Evolutionary conservation across 2,113 vertebrate genomes (phyloP).

Genomic region (Stigmatopora argus): DNA sequence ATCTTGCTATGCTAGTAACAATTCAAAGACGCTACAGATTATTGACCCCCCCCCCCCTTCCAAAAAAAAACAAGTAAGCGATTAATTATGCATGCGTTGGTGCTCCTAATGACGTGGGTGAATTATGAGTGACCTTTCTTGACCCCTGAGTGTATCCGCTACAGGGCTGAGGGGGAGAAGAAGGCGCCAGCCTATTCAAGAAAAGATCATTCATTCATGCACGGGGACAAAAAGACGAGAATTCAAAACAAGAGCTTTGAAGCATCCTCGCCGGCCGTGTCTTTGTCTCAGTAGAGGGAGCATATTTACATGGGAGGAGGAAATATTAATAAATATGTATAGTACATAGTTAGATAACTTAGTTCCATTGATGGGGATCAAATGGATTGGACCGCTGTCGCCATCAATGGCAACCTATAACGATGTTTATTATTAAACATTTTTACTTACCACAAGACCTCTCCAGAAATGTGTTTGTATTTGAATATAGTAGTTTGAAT

Average conservation of each 20-base stretch:
- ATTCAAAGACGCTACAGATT: slow-evolving; percentile 35
- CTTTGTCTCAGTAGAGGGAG: background rate
- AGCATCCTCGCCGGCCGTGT: slow-evolving; percentile 9
- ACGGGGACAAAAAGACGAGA: slow-evolving; percentile 13
- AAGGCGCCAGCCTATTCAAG: slow-evolving; percentile 28
- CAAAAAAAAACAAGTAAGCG: slow-evolving; percentile 34
- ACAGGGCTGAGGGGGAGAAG: background rate
- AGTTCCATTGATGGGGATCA: no score
- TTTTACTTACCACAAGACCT: no score
- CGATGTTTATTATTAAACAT: no score
- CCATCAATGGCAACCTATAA: no score
- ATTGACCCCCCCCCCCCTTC: no score
- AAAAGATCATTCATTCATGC: slow-evolving; percentile 28
- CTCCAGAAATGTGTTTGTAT: no score
- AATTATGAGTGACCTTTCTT: slow-evolving; percentile 52
- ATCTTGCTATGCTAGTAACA: background rate
- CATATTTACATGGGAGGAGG: slow-evolving; percentile 24
- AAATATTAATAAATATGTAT: no score
- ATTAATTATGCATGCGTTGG: slow-evolving; percentile 64
- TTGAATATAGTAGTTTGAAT: no score
- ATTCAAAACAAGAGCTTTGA: background rate
- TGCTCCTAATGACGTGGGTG: slow-evolving; percentile 40
- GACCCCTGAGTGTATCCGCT: slow-evolving; percentile 29
- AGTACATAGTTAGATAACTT: no score
- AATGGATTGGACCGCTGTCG: no score